phyloP scores from a whole-genome alignment of 2,888 invertebrate species.

The Marasmarcha lunaedactyla region DNA sequence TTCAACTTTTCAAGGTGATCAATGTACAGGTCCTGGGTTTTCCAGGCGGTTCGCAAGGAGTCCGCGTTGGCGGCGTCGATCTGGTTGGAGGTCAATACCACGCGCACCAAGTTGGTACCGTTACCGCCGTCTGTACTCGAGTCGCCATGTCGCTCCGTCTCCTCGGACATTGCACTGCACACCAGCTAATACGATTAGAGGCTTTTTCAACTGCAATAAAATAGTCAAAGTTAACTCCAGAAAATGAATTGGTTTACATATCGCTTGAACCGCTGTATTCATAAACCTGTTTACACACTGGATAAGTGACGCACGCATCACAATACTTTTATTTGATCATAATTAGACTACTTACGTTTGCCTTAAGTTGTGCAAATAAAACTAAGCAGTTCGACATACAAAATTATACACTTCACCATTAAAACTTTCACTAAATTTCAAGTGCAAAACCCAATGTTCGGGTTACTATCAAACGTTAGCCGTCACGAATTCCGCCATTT shows the following conservation, averaged over 20 bases:
- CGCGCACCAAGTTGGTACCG: constrained; percentile 65
- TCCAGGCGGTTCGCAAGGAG: constrained; percentile 78
- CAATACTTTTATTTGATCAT: constrained; percentile 7
- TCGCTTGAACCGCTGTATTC: constrained; percentile 34
- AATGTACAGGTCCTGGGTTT: constrained; percentile 81
- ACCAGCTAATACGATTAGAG: constrained; percentile 46
- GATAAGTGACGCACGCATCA: constrained; percentile 10
- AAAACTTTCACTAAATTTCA: neutral
- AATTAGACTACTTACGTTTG: constrained; percentile 32
- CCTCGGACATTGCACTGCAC: constrained; percentile 63
- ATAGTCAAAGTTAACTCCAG: constrained; percentile 38
- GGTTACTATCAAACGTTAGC: too few relatives aligned
- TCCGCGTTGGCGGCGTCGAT: constrained; percentile 73
- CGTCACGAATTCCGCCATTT: too few relatives aligned
- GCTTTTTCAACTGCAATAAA: constrained; percentile 60
- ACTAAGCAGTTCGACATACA: neutral
- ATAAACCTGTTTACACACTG: constrained; percentile 30
- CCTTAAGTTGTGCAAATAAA: constrained; percentile 11
- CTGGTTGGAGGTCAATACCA: constrained; percentile 75
- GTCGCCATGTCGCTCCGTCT: constrained; percentile 60
- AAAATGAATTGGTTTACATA: constrained; percentile 32
- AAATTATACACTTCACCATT: neutral
- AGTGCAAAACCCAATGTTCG: too few relatives aligned
- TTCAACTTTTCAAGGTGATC: constrained; percentile 80
- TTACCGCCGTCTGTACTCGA: constrained; percentile 59